Evolutionary conservation across 2,888 invertebrate species (phyloP).

Genomic region (Caenorhabditis becei): DNA sequence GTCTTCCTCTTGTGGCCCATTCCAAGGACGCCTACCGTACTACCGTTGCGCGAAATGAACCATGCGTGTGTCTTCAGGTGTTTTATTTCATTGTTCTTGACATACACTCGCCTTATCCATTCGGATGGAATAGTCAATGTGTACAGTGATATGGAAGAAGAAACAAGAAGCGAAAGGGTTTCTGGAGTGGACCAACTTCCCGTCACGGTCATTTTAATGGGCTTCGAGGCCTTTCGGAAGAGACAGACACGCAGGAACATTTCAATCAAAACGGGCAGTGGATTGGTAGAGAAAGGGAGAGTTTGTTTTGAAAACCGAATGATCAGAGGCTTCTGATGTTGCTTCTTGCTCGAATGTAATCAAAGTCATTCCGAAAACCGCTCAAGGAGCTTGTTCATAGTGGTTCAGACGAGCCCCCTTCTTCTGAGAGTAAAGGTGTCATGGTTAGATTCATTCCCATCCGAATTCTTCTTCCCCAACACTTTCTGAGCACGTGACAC

Average conservation of each 20-base stretch:
- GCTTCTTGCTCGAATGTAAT: too few species aligned
- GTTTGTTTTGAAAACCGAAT: background rate
- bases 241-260: background rate
- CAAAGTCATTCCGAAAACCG: too few species aligned
- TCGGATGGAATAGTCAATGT: slow-evolving; percentile 1
- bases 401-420: too few species aligned
- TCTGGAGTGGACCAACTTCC: background rate
- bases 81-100: slow-evolving; percentile 12
- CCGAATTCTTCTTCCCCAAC: too few species aligned
- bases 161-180: background rate
- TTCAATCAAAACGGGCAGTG: background rate
- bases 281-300: background rate
- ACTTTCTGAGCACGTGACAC: background rate
- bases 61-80: slow-evolving; percentile 1
- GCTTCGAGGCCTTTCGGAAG: background rate
- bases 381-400: too few species aligned
- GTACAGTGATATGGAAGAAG: background rate
- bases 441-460: too few species aligned
- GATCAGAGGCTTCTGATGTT: too few species aligned
- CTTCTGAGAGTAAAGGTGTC: too few species aligned
- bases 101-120: background rate
- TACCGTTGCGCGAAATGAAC: slow-evolving; percentile 41
- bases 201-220: slow-evolving; percentile 6
- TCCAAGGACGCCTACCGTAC: slow-evolving; percentile 27
- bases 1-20: background rate